A percentile compares a stretch with the other conserved stretches of the same genome.
Evolutionary conservation across 2,113 vertebrate genomes (phyloP).

Genomic region (Acanthisitta chloris): DNA sequence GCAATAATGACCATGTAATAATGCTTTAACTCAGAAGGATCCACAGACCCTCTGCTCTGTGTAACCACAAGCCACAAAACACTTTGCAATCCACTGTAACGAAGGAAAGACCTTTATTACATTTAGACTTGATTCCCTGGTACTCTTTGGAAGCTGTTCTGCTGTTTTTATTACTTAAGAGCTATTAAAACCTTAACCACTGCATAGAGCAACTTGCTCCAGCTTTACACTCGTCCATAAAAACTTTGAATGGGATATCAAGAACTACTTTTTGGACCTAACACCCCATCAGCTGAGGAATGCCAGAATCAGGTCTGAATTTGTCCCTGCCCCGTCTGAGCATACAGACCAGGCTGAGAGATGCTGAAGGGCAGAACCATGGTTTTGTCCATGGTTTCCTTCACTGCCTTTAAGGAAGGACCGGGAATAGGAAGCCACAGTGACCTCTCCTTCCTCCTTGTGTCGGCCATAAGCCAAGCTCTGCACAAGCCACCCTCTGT

Average conservation of each 20-base stretch:
- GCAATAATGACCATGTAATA: neutral
- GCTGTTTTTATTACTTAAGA: conserved; percentile 47
- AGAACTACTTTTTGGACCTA: neutral
- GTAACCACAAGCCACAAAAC: conserved; percentile 51
- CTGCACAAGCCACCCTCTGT: neutral
- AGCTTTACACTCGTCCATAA: conserved; percentile 36
- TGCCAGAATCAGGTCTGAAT: neutral
- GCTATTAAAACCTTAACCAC: conserved; percentile 59
- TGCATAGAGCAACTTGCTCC: neutral
- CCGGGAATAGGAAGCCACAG: neutral
- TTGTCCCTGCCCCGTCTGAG: neutral
- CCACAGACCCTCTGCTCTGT: neutral
- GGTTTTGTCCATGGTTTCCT: neutral
- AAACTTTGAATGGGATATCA: neutral
- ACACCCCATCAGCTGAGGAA: neutral
- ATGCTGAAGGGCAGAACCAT: neutral
- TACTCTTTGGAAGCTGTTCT: conserved; percentile 42
- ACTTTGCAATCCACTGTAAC: neutral
- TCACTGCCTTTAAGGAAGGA: neutral
- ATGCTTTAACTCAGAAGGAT: neutral
- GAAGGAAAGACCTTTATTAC: conserved; percentile 43
- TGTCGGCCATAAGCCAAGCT: neutral
- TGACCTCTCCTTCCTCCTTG: neutral
- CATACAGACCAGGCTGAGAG: neutral
- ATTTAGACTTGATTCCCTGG: conserved; percentile 38